A percentile compares a stretch with the other conserved stretches of the same genome.
Evolutionary conservation across 2,113 vertebrate species (phyloP).

Genomic region (Nettapus auritus): DNA sequence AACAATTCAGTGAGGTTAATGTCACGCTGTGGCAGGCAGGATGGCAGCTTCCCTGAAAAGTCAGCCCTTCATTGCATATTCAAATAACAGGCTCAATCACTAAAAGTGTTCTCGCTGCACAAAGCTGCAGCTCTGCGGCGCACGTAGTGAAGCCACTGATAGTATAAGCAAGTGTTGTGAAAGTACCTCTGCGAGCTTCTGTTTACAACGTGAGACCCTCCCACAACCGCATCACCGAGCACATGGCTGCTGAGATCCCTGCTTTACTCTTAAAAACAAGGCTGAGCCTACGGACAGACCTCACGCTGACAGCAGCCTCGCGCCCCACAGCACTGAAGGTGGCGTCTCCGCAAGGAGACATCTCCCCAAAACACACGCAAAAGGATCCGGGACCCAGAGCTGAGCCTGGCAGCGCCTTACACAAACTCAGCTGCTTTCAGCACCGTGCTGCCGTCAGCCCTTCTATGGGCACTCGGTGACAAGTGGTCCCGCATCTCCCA

Average conservation of each 20-base stretch:
- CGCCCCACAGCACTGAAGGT: background rate
- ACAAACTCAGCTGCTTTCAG: background rate
- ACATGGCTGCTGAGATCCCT: conserved; percentile 39
- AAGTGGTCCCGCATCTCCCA: background rate
- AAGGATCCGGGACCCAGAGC: background rate
- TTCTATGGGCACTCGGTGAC: background rate
- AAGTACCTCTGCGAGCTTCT: conserved; percentile 56
- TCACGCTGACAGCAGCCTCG: background rate
- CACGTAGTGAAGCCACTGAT: background rate
- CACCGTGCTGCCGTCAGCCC: background rate
- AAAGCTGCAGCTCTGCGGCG: background rate
- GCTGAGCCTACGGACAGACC: background rate
- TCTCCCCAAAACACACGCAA: background rate
- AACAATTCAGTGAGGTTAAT: background rate
- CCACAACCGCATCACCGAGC: conserved; percentile 68
- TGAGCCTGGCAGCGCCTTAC: background rate
- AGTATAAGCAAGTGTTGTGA: conserved; percentile 36
- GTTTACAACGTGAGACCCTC: conserved; percentile 70
- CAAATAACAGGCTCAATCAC: background rate
- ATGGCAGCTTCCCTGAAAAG: background rate
- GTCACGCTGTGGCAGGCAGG: background rate
- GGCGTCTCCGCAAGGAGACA: background rate
- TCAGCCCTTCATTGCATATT: background rate
- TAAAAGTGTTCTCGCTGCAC: background rate
- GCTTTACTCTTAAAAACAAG: conserved; percentile 47